These are phyloP conservation scores for Anorthoa munda DNA, from an alignment of 2,888 invertebrate species.

Conservation along the genomic window DNA sequence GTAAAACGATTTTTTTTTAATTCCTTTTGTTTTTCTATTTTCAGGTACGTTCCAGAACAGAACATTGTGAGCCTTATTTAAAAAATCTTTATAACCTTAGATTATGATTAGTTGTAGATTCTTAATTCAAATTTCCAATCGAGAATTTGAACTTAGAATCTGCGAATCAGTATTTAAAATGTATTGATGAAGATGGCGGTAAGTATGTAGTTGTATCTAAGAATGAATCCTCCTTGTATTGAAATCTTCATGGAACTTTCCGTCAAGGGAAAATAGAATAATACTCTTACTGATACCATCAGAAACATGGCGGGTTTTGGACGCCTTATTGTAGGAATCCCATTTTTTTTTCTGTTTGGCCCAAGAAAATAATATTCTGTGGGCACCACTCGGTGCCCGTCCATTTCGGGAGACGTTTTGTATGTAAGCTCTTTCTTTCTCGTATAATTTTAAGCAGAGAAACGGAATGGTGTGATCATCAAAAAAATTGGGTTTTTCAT, in stretches of 20 bases:
- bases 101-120: too few relatives aligned
- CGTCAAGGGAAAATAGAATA: background rate
- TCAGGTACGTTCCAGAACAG: conserved; percentile 30
- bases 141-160: too few relatives aligned
- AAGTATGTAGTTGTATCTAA: background rate
- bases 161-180: too few relatives aligned
- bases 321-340: too few relatives aligned
- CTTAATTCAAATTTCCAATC: too few relatives aligned
- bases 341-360: too few relatives aligned
- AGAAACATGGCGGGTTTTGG: too few relatives aligned
- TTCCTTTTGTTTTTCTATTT: conserved; percentile 12
- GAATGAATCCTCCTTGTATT: background rate
- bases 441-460: background rate
- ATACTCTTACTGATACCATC: background rate
- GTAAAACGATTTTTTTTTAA: background rate
- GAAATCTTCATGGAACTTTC: background rate
- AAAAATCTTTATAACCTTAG: too few relatives aligned
- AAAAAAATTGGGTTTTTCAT: too few relatives aligned
- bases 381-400: background rate
- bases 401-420: background rate
- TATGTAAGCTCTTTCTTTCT: background rate
- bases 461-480: too few relatives aligned
- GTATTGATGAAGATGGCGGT: background rate
- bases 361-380: too few relatives aligned
- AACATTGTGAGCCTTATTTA: too few relatives aligned